Evolutionary conservation across 2,113 vertebrate species (phyloP).

Genomic region (Pseudorectes ferrugineus): DNA sequence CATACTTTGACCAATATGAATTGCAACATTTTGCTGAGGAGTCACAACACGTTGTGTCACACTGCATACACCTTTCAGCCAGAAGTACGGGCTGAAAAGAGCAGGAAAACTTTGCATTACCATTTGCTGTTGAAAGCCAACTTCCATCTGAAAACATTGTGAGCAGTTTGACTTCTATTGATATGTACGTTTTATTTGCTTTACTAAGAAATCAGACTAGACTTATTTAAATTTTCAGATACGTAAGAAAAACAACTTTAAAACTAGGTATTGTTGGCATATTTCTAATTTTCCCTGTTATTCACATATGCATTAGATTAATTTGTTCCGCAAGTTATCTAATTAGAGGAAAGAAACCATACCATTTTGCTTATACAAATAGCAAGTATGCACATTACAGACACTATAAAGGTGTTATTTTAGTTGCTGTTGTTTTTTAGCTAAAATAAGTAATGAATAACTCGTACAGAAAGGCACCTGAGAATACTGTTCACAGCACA

Average conservation of each 20-base stretch:
- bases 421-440: not conserved
- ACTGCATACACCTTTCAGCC: not conserved
- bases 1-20: not conserved
- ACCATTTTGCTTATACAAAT: not conserved
- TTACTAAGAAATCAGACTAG: not conserved
- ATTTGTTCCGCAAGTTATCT: not conserved
- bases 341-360: not conserved
- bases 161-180: not conserved
- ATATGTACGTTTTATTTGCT: not conserved
- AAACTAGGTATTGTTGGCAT: not conserved
- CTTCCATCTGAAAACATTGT: not conserved
- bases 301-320: not conserved
- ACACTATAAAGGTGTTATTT: not conserved
- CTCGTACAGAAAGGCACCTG: not conserved
- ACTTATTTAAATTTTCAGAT: not conserved
- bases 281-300: not conserved
- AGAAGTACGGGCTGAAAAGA: not conserved
- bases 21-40: conserved; percentile 29
- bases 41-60: conserved; percentile 24
- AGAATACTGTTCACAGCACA: not conserved
- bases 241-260: not conserved
- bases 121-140: not conserved
- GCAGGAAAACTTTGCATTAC: not conserved
- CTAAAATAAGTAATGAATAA: not conserved
- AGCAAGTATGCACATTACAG: not conserved